phyloP scores from a whole-genome alignment of 2,888 invertebrate genomes.

The Dorcus hopei region DNA sequence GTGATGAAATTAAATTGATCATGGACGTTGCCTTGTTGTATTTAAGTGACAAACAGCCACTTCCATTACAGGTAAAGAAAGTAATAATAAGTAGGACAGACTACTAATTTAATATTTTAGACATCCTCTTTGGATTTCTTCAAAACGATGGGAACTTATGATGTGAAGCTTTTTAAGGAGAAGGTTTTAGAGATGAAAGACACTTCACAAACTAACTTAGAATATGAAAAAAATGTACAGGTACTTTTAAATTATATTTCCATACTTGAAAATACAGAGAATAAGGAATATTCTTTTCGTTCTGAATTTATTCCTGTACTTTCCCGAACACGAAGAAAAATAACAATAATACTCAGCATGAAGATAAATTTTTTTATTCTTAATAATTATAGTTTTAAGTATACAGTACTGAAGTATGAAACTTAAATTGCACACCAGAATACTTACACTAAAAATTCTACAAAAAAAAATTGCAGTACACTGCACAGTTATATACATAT shows the following conservation, averaged over 20 bases:
- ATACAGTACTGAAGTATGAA: conserved; percentile 23
- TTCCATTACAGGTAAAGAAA: conserved; percentile 58
- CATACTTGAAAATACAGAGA: no score
- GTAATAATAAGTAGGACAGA: background rate
- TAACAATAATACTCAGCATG: background rate
- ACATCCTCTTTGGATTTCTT: conserved; percentile 55
- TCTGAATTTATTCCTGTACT: no score
- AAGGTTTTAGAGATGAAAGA: conserved; percentile 21
- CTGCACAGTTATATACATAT: background rate
- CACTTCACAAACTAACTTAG: conserved; percentile 13
- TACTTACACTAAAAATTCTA: conserved; percentile 14
- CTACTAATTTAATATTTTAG: conserved; percentile 42
- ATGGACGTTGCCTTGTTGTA: conserved; percentile 53
- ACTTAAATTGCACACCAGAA: conserved; percentile 24
- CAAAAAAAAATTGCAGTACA: conserved; percentile 1
- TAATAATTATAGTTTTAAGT: conserved; percentile 14
- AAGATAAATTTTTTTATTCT: conserved; percentile 15
- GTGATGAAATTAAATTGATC: conserved; percentile 46
- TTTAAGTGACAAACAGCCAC: conserved; percentile 60
- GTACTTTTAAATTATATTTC: conserved; percentile 10
- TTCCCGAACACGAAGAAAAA: no score
- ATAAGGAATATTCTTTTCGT: no score
- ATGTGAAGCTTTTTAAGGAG: conserved; percentile 43
- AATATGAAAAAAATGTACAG: conserved; percentile 31
- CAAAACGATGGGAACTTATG: conserved; percentile 50